These are phyloP conservation scores for Phenganax marumi DNA, from an alignment of 92 coral and sea anemone genomes.

Conservation along the genomic window DNA sequence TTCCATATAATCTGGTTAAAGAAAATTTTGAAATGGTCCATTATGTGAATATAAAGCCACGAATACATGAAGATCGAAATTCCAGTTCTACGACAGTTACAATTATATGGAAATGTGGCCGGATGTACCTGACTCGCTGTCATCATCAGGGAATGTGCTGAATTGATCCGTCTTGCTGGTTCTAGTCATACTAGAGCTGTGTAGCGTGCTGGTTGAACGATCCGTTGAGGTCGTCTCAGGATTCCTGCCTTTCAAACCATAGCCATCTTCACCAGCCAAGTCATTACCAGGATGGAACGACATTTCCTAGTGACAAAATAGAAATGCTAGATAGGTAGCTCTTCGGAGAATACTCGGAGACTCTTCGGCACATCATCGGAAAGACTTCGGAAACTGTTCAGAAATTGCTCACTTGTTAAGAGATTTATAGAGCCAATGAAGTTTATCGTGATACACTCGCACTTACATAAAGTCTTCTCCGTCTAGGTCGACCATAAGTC, in stretches of 20 bases:
- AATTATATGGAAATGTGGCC: not conserved
- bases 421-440: not conserved
- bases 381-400: not conserved
- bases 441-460: not conserved
- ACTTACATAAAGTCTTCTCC: constrained; percentile 83
- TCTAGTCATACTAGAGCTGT: constrained; percentile 75
- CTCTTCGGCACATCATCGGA: not conserved
- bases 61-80: no score
- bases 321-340: not conserved
- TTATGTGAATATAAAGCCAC: no score
- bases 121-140: constrained; percentile 30
- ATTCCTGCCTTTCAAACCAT: constrained; percentile 45
- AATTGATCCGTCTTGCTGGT: constrained; percentile 66
- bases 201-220: constrained; percentile 79
- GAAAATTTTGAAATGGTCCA: not conserved
- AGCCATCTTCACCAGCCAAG: constrained; percentile 83
- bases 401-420: not conserved
- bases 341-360: no score
- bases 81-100: no score
- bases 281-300: constrained; percentile 91
- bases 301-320: constrained; percentile 65
- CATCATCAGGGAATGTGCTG: constrained; percentile 55
- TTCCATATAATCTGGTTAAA: constrained; percentile 26
- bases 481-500: constrained; percentile 83
- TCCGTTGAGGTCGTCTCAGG: constrained; percentile 85